Evolutionary conservation across 2,797 vertebrate species (phyloP).

Genomic region (Helicolenus hilgendorfi): DNA sequence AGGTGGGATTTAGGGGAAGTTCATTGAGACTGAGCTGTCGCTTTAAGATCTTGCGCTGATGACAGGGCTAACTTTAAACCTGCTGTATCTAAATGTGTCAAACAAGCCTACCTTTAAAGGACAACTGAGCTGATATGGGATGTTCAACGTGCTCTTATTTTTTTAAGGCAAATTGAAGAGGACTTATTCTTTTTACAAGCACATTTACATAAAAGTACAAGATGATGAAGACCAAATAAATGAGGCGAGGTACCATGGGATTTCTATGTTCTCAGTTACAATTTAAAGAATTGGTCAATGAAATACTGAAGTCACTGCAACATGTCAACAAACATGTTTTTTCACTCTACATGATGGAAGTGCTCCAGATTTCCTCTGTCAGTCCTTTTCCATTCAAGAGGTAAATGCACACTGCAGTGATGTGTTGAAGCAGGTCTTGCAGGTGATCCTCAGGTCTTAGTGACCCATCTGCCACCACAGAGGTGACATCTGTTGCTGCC

Average conservation of each 20-base stretch:
- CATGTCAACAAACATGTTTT: background rate
- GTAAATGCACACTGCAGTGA: conserved; percentile 14
- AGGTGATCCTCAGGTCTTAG: conserved; percentile 17
- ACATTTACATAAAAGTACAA: background rate
- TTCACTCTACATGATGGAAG: background rate
- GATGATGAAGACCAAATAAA: background rate
- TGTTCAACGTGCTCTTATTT: background rate
- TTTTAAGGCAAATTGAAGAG: background rate
- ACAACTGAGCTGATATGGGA: background rate
- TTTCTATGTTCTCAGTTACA: background rate
- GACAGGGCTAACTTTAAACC: background rate
- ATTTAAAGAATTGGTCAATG: background rate
- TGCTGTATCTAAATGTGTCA: background rate
- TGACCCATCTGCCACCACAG: conserved; percentile 47
- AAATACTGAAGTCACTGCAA: background rate
- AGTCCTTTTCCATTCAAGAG: background rate
- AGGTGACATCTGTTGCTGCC: conserved; percentile 49
- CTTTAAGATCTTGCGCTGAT: background rate
- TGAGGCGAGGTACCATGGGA: background rate
- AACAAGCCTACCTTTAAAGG: background rate
- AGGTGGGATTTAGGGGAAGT: background rate
- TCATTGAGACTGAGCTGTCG: background rate
- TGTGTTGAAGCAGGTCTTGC: conserved; percentile 17
- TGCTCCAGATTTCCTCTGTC: background rate
- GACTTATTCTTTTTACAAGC: too few species aligned